These are phyloP conservation scores for Athetis lepigone DNA, from an alignment of 2,888 invertebrate genomes.

Conservation along the genomic window DNA sequence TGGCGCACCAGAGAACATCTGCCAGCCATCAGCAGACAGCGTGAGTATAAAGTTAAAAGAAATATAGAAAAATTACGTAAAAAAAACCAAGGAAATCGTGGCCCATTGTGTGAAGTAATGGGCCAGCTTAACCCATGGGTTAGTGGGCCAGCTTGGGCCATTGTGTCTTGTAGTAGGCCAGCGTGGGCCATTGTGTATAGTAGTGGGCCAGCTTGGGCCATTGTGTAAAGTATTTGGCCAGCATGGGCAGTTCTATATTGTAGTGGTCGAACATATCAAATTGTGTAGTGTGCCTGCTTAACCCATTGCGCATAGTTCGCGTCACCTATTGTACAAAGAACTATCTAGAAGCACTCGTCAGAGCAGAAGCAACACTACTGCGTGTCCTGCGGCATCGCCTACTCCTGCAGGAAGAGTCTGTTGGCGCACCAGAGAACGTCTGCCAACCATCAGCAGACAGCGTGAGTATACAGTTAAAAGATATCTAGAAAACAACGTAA, in stretches of 20 bases:
- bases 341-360: slow-evolving; percentile 66
- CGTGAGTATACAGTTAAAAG: slow-evolving; percentile 67
- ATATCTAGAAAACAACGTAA: no score
- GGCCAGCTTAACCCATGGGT: no score
- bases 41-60: slow-evolving; percentile 65
- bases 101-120: no score
- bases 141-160: not conserved
- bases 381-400: slow-evolving; percentile 67
- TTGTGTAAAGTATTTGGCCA: not conserved
- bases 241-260: not conserved
- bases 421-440: slow-evolving; percentile 75
- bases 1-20: slow-evolving; percentile 74
- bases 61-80: no score
- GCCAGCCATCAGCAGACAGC: slow-evolving; percentile 73
- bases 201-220: not conserved
- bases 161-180: not conserved
- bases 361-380: slow-evolving; percentile 61
- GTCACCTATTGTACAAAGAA: no score
- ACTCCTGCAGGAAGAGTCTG: slow-evolving; percentile 70
- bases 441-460: slow-evolving; percentile 71
- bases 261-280: no score
- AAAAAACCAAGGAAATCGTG: no score
- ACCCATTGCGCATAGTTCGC: no score
- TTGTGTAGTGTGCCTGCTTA: no score
- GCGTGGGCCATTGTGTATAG: not conserved